phyloP scores from a whole-genome alignment of 2,797 vertebrate species.

The Coracias cyanogaster region DNA sequence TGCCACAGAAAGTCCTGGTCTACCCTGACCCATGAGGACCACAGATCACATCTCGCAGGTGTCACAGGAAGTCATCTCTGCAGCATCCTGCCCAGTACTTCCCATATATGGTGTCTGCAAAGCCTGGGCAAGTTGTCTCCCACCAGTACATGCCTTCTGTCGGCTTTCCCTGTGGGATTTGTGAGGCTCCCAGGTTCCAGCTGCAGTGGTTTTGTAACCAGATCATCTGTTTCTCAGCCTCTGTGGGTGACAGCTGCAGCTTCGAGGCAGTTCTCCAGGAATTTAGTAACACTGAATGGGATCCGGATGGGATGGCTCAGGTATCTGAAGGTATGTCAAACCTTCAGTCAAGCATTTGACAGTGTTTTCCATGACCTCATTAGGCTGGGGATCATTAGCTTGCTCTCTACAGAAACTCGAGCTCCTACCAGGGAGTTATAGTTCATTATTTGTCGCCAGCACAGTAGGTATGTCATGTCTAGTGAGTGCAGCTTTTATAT shows the following conservation, averaged over 20 bases:
- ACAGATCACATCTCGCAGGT: background rate
- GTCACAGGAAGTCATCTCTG: fast-evolving
- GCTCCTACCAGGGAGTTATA: conserved; percentile 9
- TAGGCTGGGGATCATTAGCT: background rate
- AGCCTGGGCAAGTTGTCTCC: background rate
- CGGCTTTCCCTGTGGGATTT: fast-evolving
- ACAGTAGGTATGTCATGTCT: conserved; percentile 66
- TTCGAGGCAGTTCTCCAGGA: conserved; percentile 14
- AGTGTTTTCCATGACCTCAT: conserved; percentile 53
- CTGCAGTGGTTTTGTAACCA: background rate
- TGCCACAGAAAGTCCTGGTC: background rate
- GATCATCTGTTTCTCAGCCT: background rate
- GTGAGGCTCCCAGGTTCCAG: background rate
- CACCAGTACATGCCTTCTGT: fast-evolving
- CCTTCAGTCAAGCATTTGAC: conserved; percentile 16
- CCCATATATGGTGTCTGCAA: background rate
- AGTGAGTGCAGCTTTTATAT: background rate
- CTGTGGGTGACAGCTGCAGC: background rate
- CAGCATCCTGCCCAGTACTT: fast-evolving
- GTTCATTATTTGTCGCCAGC: conserved; percentile 23
- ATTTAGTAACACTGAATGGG: background rate
- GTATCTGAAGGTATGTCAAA: conserved; percentile 44
- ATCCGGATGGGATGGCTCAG: conserved; percentile 6
- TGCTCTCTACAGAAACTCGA: conserved; percentile 17
- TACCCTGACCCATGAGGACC: background rate